Conservation (phyloP, 2,113 vertebrate species). For the Pelecanus crispus region DNA sequence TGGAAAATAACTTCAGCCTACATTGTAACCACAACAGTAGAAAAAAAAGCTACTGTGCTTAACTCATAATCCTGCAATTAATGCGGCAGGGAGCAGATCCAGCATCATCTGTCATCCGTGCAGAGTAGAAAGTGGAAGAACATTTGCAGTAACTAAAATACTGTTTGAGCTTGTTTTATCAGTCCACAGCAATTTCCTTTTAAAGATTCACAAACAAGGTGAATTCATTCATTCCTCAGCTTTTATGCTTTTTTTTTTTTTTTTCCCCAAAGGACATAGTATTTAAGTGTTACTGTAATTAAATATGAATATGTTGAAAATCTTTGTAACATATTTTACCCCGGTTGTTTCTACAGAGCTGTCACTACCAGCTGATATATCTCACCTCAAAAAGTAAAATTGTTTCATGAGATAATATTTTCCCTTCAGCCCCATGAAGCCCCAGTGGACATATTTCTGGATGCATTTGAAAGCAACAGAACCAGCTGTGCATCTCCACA, state of each 20-base stretch:
- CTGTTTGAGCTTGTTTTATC: not conserved
- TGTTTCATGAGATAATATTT: constrained; percentile 11
- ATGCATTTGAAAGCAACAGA: constrained; percentile 11
- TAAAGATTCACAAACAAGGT: not conserved
- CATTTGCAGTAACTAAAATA: not conserved
- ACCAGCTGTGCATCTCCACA: constrained; percentile 10
- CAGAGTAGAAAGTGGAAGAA: not conserved
- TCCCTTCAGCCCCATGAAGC: not conserved
- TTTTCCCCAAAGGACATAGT: not conserved
- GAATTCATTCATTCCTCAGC: not conserved
- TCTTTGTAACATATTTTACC: not conserved
- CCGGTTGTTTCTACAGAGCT: not conserved
- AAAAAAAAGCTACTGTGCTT: not conserved
- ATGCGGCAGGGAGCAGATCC: constrained; percentile 1
- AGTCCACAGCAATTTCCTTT: not conserved
- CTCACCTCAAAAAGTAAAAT: constrained; percentile 8
- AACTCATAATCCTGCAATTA: not conserved
- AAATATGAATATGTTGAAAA: not conserved
- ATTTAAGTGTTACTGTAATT: not conserved
- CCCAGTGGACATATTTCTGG: constrained; percentile 16
- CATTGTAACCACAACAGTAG: not conserved
- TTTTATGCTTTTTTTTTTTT: not conserved
- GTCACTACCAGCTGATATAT: not conserved
- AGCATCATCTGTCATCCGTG: not conserved
- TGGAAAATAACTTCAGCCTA: not conserved